Evolutionary conservation across 2,797 vertebrate species (phyloP).

Genomic region (Takifugu rubripes): DNA sequence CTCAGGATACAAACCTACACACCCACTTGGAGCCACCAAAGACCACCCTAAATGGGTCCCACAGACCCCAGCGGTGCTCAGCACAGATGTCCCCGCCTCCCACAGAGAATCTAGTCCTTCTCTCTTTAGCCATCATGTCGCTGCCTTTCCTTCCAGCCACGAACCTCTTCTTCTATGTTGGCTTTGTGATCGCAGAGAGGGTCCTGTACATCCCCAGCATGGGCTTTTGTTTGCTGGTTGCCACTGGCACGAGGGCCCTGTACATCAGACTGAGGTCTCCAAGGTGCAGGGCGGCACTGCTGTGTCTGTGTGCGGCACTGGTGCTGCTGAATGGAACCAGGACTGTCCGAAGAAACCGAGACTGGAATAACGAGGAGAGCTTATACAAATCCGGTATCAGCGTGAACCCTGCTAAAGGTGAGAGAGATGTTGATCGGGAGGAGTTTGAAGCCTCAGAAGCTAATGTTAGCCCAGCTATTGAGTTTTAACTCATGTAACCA

Average conservation of each 20-base stretch:
- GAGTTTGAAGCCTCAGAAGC: no score
- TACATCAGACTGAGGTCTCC: constrained; percentile 85
- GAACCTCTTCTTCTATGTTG: constrained; percentile 98
- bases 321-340: constrained; percentile 91
- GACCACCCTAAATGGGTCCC: constrained; percentile 57
- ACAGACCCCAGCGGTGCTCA: constrained; percentile 33
- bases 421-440: constrained; percentile 1
- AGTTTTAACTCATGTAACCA: no score
- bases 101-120: constrained; percentile 87
- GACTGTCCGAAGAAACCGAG: constrained; percentile 90
- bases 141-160: constrained; percentile 94
- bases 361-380: constrained; percentile 98
- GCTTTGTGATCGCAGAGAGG: constrained; percentile 97
- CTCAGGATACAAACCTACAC: constrained; percentile 64
- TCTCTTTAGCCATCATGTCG: constrained; percentile 87
- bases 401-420: constrained; percentile 99
- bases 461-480: no score
- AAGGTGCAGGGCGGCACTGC: constrained; percentile 81
- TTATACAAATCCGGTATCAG: constrained; percentile 97
- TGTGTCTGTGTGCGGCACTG: constrained; percentile 82
- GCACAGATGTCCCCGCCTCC: constrained; percentile 76
- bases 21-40: constrained; percentile 64
- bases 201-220: constrained; percentile 98
- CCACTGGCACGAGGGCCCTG: constrained; percentile 85
- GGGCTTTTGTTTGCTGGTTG: constrained; percentile 94